These are phyloP conservation scores for Elymnias hypermnestra DNA, from an alignment of 1,140 invertebrate genomes.

Conservation along the genomic window DNA sequence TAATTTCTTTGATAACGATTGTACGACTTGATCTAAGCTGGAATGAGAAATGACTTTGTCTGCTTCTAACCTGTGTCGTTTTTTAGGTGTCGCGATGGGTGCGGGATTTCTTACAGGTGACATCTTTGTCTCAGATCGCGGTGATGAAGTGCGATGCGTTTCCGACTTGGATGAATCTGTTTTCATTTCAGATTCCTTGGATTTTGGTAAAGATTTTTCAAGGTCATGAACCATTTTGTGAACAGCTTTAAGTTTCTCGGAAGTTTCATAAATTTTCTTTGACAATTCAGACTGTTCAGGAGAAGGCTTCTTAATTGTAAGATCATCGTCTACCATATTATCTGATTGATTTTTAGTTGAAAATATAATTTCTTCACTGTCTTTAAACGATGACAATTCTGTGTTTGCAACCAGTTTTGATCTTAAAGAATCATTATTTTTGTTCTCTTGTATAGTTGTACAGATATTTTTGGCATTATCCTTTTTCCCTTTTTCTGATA, in stretches of 20 bases:
- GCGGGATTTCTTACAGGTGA: conserved; percentile 55
- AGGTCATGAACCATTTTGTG: conserved; percentile 73
- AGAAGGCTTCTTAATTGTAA: conserved; percentile 57
- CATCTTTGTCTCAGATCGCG: conserved; percentile 58
- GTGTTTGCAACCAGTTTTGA: background rate
- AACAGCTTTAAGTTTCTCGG: conserved; percentile 71
- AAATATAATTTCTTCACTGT: conserved; percentile 15
- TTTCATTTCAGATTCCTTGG: conserved; percentile 58
- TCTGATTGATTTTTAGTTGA: conserved; percentile 13
- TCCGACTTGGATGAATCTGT: conserved; percentile 49
- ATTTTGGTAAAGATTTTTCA: conserved; percentile 69
- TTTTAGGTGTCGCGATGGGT: conserved; percentile 76
- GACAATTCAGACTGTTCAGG: conserved; percentile 69
- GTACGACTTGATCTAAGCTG: conserved; percentile 67
- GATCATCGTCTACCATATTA: conserved; percentile 53
- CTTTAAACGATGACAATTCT: conserved; percentile 4
- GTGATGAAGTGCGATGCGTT: conserved; percentile 42
- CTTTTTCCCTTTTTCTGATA: conserved; percentile 57
- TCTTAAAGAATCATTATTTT: conserved; percentile 39
- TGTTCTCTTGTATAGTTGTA: conserved; percentile 31
- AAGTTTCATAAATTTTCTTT: conserved; percentile 73
- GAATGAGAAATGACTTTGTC: conserved; percentile 58
- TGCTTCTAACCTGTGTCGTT: conserved; percentile 74
- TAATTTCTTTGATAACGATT: conserved; percentile 69
- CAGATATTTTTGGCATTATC: conserved; percentile 37